These are phyloP conservation scores for Syngnathoides biaculeatus DNA, from an alignment of 2,113 vertebrate genomes.

Conservation along the genomic window DNA sequence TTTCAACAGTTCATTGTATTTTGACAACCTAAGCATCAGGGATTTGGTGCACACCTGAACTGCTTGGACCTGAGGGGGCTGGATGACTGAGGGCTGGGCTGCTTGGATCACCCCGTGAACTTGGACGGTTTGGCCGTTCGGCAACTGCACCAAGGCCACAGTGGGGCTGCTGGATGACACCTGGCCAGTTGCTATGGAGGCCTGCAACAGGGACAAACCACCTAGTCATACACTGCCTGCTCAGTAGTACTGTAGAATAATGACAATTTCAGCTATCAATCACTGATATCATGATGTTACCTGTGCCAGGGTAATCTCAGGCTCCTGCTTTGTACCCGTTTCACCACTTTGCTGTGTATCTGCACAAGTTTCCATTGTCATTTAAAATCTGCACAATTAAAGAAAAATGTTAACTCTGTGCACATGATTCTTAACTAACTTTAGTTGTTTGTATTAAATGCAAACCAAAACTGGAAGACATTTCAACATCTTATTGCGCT, in stretches of 20 bases:
- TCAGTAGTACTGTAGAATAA: background rate
- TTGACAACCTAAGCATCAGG: background rate
- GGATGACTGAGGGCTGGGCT: conserved; percentile 96
- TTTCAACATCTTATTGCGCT: too few species aligned
- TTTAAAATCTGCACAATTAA: conserved; percentile 82
- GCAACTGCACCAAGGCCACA: conserved; percentile 93
- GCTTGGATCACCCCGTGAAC: conserved; percentile 98
- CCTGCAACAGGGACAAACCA: conserved; percentile 62
- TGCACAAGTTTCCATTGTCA: conserved; percentile 98
- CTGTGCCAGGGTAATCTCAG: conserved; percentile 94
- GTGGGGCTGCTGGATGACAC: conserved; percentile 85
- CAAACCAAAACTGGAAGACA: too few species aligned
- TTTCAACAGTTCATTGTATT: background rate
- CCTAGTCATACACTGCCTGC: background rate
- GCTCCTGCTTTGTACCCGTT: conserved; percentile 89
- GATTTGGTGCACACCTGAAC: conserved; percentile 82
- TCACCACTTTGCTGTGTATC: conserved; percentile 96
- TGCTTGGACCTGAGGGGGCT: conserved; percentile 95
- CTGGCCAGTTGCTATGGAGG: conserved; percentile 87
- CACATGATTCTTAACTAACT: background rate
- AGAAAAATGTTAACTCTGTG: background rate
- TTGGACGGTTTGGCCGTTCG: conserved; percentile 97
- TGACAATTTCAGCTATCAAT: background rate
- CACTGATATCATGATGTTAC: conserved; percentile 59
- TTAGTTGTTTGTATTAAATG: background rate